Percentiles rank a stretch among this genome's conserved stretches.
phyloP scores from a whole-genome alignment of 2,888 invertebrate species.

The Panopea generosa region DNA sequence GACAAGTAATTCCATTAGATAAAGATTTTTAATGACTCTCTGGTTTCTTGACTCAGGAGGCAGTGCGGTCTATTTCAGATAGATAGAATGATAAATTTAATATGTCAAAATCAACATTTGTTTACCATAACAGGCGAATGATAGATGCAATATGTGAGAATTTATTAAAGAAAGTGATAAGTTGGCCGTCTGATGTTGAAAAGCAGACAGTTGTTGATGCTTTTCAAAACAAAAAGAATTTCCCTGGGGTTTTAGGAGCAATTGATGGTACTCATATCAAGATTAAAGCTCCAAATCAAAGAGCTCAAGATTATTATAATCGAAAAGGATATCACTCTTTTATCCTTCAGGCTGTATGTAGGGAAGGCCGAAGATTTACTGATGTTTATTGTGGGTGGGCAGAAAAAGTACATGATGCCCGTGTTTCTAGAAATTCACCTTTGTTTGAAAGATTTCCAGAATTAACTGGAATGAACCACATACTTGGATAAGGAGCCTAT shows the following conservation, averaged over 20 bases:
- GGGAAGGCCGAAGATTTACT: constrained; percentile 9
- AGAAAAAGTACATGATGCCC: constrained; percentile 27
- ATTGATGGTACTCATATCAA: constrained; percentile 36
- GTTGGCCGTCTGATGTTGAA: not conserved
- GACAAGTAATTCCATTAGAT: constrained; percentile 25
- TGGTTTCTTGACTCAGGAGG: constrained; percentile 45
- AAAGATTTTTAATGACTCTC: constrained; percentile 43
- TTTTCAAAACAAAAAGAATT: constrained; percentile 24
- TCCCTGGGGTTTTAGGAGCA: constrained; percentile 23
- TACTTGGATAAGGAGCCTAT: constrained; percentile 34
- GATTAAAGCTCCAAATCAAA: constrained; percentile 5
- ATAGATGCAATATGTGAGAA: constrained; percentile 9
- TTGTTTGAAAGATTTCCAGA: not conserved
- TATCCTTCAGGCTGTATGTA: constrained; percentile 17
- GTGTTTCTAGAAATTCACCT: constrained; percentile 15
- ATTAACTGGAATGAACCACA: constrained; percentile 13
- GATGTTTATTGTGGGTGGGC: constrained; percentile 27
- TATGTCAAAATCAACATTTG: constrained; percentile 28
- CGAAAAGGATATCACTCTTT: constrained; percentile 15
- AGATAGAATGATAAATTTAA: too few relatives aligned
- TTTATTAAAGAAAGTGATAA: constrained; percentile 16
- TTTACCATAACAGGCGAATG: constrained; percentile 31
- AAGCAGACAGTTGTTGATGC: not conserved
- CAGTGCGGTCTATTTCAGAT: constrained; percentile 31
- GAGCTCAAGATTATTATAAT: constrained; percentile 13